Evolutionary conservation across 1,140 invertebrate species (phyloP).

Genomic region (Eupristina koningsbergeri): DNA sequence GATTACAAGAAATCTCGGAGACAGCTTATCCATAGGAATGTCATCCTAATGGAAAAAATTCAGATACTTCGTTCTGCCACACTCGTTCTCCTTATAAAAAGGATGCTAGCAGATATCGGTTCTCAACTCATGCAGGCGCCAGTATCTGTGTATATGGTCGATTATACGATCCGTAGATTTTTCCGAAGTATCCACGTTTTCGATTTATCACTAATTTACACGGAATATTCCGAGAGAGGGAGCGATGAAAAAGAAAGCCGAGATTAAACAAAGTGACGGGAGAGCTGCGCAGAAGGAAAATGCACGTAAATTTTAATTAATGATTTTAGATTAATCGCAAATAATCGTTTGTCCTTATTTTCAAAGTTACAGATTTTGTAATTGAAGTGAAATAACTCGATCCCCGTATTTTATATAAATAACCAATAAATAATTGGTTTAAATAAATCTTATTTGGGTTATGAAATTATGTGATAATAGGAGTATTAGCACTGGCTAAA

Average conservation of each 20-base stretch:
- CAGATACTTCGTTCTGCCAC: not conserved
- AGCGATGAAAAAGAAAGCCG: slow-evolving; percentile 26
- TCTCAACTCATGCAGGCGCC: slow-evolving; percentile 23
- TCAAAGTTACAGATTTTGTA: not conserved
- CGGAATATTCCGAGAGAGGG: slow-evolving; percentile 50
- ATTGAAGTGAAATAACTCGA: not conserved
- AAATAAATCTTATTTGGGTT: not conserved
- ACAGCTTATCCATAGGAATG: slow-evolving; percentile 41
- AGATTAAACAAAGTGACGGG: not conserved
- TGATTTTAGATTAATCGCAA: not conserved
- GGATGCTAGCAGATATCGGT: not conserved
- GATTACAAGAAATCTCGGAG: slow-evolving; percentile 40
- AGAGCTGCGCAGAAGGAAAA: not conserved
- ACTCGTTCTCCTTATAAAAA: slow-evolving; percentile 26
- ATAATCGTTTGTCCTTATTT: not conserved
- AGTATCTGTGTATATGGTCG: slow-evolving; percentile 22
- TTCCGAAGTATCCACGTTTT: slow-evolving; percentile 48
- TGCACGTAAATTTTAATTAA: slow-evolving; percentile 27
- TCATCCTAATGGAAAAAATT: slow-evolving; percentile 44
- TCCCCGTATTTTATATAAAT: not conserved
- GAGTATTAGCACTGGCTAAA: not conserved
- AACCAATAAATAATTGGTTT: slow-evolving; percentile 3
- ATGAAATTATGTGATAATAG: not conserved
- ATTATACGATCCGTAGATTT: slow-evolving; percentile 33
- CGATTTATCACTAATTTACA: slow-evolving; percentile 65